Conservation (phyloP, 35 echinoderm and acorn worm species). For the Heliocidaris erythrogramma region DNA sequence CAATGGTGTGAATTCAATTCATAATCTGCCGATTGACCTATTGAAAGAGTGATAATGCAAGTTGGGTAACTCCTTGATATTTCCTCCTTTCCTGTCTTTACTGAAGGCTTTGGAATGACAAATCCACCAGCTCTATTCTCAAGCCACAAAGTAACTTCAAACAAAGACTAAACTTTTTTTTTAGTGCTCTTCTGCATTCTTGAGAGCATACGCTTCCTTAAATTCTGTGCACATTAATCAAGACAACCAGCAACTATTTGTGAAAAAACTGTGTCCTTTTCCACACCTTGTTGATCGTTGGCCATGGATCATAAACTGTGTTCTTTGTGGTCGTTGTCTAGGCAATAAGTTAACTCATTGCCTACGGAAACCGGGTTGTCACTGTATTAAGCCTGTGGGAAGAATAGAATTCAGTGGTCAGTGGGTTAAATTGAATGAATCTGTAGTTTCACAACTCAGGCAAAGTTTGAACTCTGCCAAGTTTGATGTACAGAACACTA, state of each 20-base stretch:
- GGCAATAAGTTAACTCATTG: neutral
- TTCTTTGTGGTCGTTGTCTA: neutral
- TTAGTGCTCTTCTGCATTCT: neutral
- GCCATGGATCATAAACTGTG: neutral
- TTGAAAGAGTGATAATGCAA: neutral
- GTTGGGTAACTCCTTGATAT: neutral
- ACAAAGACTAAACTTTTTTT: slow-evolving; percentile 11
- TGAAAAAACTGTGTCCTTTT: neutral
- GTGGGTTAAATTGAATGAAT: neutral
- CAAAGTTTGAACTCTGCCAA: neutral
- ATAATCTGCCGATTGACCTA: neutral
- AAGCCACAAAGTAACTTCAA: neutral
- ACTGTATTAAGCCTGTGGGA: too few species aligned
- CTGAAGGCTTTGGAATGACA: neutral
- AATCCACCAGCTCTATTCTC: too few species aligned
- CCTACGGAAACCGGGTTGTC: too few species aligned
- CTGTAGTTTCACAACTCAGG: neutral
- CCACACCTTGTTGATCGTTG: too few species aligned
- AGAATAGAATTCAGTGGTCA: too few species aligned
- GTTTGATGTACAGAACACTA: neutral
- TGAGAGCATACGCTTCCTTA: neutral
- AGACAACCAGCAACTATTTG: slow-evolving; percentile 11
- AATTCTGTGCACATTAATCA: neutral
- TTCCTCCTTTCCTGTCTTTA: neutral
- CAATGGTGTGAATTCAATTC: neutral